These are phyloP conservation scores for Hirundichthys speculiger DNA, from an alignment of 2,113 vertebrate genomes.

Conservation along the genomic window DNA sequence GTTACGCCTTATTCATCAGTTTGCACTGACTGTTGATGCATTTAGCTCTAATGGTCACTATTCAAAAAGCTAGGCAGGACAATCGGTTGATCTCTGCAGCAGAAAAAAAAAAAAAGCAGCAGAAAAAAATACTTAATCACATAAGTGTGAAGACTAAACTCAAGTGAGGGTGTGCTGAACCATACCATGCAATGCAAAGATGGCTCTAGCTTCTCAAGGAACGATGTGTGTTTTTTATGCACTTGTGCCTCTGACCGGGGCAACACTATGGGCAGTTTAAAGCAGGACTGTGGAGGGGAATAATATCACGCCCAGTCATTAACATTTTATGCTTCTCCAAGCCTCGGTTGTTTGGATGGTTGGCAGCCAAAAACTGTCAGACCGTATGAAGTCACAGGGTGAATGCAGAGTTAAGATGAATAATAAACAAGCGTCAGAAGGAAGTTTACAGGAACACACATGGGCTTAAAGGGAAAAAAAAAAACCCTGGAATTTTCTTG, in stretches of 20 bases:
- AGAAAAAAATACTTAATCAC: no score
- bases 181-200: not conserved
- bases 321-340: slow-evolving; percentile 45
- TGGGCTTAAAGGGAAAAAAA: no score
- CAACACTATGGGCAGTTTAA: slow-evolving; percentile 33
- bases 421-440: not conserved
- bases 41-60: no score
- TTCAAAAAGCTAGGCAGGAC: no score
- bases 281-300: slow-evolving; percentile 19
- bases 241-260: slow-evolving; percentile 11
- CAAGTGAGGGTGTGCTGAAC: no score
- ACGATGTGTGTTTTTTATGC: not conserved
- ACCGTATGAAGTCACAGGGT: slow-evolving; percentile 32
- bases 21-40: no score
- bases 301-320: slow-evolving; percentile 43
- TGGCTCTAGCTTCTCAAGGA: no score
- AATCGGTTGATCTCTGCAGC: no score
- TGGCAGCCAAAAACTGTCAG: slow-evolving; percentile 39
- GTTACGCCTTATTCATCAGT: no score
- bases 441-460: not conserved
- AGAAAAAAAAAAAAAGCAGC: no score
- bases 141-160: no score
- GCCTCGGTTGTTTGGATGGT: slow-evolving; percentile 35
- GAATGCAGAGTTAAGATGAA: slow-evolving; percentile 25
- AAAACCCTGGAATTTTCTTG: no score